Evolutionary conservation across 2,888 invertebrate species (phyloP).

Genomic region (Drosophila koepferae): DNA sequence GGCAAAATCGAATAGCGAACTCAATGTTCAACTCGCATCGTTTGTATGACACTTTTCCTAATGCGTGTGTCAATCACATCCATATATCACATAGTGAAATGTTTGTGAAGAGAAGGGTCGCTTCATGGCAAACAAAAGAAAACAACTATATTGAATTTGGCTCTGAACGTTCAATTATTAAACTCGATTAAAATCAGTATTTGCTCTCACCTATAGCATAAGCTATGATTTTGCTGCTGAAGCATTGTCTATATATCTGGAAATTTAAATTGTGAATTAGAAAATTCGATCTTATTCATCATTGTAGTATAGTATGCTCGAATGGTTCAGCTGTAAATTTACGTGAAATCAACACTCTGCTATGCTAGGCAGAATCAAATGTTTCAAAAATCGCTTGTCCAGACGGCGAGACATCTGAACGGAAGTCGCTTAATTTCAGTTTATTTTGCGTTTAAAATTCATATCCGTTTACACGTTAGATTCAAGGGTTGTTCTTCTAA

Average conservation of each 20-base stretch:
- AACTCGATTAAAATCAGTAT: too few relatives aligned
- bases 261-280: too few relatives aligned
- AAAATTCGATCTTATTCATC: neutral
- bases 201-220: neutral
- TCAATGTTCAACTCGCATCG: neutral
- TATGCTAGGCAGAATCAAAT: neutral
- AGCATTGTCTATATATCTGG: neutral
- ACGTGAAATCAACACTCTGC: neutral
- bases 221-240: neutral
- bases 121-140: too few relatives aligned
- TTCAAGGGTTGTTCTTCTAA: slow-evolving; percentile 40
- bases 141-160: too few relatives aligned
- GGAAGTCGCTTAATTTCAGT: slow-evolving; percentile 84
- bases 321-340: neutral
- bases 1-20: slow-evolving; percentile 9
- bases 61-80: neutral
- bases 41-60: neutral
- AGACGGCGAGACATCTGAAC: slow-evolving; percentile 84
- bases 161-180: neutral
- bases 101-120: too few relatives aligned
- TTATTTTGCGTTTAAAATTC: slow-evolving; percentile 81
- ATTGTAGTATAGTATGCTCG: neutral
- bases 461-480: slow-evolving; percentile 73
- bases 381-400: slow-evolving; percentile 54
- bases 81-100: neutral